These are phyloP conservation scores for Balaeniceps rex DNA, from an alignment of 2,113 vertebrate genomes.

Conservation along the genomic window DNA sequence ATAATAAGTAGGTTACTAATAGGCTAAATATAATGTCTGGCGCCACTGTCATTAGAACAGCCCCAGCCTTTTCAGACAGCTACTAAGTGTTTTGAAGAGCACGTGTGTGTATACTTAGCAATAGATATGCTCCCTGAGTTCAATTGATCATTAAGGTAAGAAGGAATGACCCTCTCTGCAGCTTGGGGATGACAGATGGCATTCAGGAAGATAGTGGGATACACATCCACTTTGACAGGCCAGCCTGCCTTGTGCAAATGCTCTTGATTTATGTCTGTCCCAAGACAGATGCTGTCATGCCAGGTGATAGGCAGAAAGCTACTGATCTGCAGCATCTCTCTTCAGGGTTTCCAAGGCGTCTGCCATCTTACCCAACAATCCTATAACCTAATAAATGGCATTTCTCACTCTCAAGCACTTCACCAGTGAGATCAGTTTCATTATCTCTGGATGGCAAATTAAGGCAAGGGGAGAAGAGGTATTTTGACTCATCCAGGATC, in stretches of 20 bases:
- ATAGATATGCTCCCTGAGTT: not conserved
- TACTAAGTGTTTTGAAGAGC: not conserved
- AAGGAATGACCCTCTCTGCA: not conserved
- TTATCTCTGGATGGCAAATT: not conserved
- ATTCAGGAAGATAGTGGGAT: not conserved
- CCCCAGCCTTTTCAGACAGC: not conserved
- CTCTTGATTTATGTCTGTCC: not conserved
- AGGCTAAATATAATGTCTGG: not conserved
- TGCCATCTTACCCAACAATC: not conserved
- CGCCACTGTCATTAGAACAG: not conserved
- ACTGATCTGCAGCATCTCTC: not conserved
- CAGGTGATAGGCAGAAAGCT: not conserved
- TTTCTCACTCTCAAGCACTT: not conserved
- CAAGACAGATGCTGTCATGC: not conserved
- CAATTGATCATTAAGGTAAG: not conserved
- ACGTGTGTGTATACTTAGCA: not conserved
- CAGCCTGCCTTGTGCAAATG: not conserved
- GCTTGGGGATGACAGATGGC: not conserved
- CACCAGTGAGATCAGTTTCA: not conserved
- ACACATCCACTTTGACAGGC: not conserved
- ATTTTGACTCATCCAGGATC: not conserved
- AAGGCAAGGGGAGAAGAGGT: not conserved
- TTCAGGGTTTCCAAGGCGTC: not conserved
- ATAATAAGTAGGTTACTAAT: not conserved
- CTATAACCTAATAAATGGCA: not conserved